phyloP scores from a whole-genome alignment of 1,140 invertebrate genomes.

The Camponotus pennsylvanicus region DNA sequence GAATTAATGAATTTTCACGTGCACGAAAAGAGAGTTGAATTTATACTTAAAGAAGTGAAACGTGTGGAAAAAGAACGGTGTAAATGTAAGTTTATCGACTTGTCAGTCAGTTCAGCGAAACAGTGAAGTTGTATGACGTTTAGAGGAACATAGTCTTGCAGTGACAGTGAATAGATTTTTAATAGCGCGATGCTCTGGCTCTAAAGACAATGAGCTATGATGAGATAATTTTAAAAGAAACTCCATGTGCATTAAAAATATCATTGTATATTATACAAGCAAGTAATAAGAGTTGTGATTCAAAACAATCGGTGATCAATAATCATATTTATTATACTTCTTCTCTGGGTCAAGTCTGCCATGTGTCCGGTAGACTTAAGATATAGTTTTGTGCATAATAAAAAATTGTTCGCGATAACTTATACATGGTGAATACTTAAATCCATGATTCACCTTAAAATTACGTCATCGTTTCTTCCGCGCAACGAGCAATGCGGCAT shows the following conservation, averaged over 20 bases:
- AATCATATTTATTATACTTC: background rate
- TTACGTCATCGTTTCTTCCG: background rate
- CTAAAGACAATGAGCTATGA: background rate
- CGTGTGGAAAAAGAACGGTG: background rate
- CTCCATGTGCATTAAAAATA: background rate
- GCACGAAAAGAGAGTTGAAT: background rate
- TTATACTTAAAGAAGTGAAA: conserved; percentile 12
- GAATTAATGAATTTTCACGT: background rate
- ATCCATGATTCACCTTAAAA: background rate
- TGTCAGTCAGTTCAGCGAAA: background rate
- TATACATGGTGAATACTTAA: background rate
- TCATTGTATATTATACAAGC: background rate
- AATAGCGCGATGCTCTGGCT: background rate
- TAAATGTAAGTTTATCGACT: background rate
- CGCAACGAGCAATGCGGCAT: background rate
- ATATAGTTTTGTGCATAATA: background rate
- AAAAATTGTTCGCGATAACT: background rate
- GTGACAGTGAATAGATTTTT: conserved; percentile 31
- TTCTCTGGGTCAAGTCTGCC: background rate
- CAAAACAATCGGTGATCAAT: background rate
- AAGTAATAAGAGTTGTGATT: background rate
- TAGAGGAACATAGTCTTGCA: background rate
- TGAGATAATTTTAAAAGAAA: background rate
- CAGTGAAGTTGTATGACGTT: conserved; percentile 6
- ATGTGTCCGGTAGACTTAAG: background rate